Base-by-base conservation (phyloP, 2,888 invertebrate genomes). In the Hyppa rectilinea region DNA sequence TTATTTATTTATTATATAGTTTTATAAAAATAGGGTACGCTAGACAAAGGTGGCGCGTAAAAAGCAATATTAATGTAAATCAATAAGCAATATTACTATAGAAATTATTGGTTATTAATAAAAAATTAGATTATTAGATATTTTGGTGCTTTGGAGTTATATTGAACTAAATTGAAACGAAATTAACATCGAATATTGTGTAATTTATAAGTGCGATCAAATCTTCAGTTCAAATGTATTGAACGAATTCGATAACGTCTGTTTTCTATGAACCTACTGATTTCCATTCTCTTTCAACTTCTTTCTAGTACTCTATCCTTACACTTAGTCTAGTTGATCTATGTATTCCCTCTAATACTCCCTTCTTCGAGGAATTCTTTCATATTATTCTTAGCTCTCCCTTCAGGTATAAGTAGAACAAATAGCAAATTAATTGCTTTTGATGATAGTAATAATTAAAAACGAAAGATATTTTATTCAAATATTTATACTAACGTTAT, bases 401-500 rank as follows among this genome's bases (percentile, higher is more conserved):
- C 85, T 86, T 89, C 85, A 91, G 87, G 84, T 88, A 88, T 89
- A 87, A 71, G 85, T 91, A 91, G 90, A 87, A 85, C 61, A 81
- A 91, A 89, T 84, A 88, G 90, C 88, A 90, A 91, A 87, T 80
- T 89, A 89, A 87, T 87, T 87, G 93, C 93, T 95, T 94, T 86
- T 87, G 88, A 78, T 68, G 87, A 88, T 75, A 80, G 82, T 82
- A 88, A 75, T 86, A 85, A 84, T 83, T 89, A 87, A 92, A 84
- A 90, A 91, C 89, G 88, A 93, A n/a, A 85, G 89, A 94, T 93
- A 94, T 95, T 94, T 94, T 95, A 95, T 94, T 94, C 93, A 90
- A 93, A 95, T 93, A 94, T 95, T 92, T 94, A 95, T 95, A 95
- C 90, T 93, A 94, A 91, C 90, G 93, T 93, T 94, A 94, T 91